Evolutionary conservation across 2,797 vertebrate species (phyloP).

Genomic region (Anguilla marmorata): DNA sequence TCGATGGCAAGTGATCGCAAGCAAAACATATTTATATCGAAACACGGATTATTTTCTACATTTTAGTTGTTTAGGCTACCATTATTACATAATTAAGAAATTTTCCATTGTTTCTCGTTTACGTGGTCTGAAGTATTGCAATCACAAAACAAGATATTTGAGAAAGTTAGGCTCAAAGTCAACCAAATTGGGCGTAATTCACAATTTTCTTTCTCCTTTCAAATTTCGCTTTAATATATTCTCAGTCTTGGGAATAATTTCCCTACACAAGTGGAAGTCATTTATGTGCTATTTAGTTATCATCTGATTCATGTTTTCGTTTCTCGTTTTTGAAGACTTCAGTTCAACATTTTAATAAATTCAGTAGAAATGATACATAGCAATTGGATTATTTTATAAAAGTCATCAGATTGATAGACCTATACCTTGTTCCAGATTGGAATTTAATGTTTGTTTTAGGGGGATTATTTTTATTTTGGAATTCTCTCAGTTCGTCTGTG

Average conservation of each 20-base stretch:
- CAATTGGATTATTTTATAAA: not conserved
- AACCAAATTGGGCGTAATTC: not conserved
- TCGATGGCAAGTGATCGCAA: not conserved
- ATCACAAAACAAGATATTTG: not conserved
- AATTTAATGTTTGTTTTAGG: not conserved
- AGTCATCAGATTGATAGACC: not conserved
- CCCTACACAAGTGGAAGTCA: not conserved
- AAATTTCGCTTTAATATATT: not conserved
- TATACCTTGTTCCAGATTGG: not conserved
- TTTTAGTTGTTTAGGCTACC: not conserved
- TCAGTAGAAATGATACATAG: not conserved
- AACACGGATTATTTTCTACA: not conserved
- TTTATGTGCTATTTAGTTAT: not conserved
- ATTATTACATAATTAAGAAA: not conserved
- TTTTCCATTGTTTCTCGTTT: not conserved
- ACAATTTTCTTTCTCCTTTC: not conserved
- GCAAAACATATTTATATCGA: conserved; percentile 32
- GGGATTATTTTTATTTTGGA: not conserved
- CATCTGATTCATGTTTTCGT: not conserved
- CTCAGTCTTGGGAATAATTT: not conserved
- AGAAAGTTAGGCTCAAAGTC: not conserved
- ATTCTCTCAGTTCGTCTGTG: not conserved
- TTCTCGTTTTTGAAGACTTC: not conserved
- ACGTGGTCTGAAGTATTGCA: not conserved
- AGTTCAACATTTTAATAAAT: not conserved